Conservation (phyloP, 2,888 invertebrate genomes). For the Dichetophora obliterata region DNA sequence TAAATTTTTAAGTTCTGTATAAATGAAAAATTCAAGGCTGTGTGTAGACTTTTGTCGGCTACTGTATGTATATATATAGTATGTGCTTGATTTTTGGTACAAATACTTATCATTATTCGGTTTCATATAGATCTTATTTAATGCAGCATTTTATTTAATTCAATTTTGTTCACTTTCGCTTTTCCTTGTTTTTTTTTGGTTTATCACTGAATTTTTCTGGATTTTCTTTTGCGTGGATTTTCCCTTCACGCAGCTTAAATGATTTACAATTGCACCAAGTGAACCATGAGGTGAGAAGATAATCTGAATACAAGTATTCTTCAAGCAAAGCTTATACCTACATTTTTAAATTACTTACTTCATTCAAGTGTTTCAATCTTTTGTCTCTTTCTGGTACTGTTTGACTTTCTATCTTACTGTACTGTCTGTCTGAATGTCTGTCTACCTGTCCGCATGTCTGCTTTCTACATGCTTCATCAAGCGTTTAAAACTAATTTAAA, state of each 20-base stretch:
- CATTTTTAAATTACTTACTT: not conserved
- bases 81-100: too few relatives aligned
- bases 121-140: too few relatives aligned
- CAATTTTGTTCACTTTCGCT: too few relatives aligned
- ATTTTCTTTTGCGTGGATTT: too few relatives aligned
- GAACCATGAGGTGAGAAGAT: not conserved
- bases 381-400: not conserved
- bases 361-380: not conserved
- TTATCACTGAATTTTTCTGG: too few relatives aligned
- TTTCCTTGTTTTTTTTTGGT: too few relatives aligned
- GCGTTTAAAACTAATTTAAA: slow-evolving; percentile 48
- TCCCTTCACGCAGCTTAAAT: not conserved
- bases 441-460: not conserved
- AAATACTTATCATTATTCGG: too few relatives aligned
- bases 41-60: too few relatives aligned
- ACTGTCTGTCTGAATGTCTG: not conserved
- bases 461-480: slow-evolving; percentile 41
- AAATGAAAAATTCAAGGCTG: too few relatives aligned
- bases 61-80: too few relatives aligned
- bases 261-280: not conserved
- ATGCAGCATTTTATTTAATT: too few relatives aligned
- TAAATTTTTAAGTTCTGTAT: too few relatives aligned
- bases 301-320: not conserved
- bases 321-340: not conserved
- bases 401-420: not conserved